These are phyloP conservation scores for Lepisosteus osseus DNA, from an alignment of 2,113 vertebrate genomes.

Conservation along the genomic window DNA sequence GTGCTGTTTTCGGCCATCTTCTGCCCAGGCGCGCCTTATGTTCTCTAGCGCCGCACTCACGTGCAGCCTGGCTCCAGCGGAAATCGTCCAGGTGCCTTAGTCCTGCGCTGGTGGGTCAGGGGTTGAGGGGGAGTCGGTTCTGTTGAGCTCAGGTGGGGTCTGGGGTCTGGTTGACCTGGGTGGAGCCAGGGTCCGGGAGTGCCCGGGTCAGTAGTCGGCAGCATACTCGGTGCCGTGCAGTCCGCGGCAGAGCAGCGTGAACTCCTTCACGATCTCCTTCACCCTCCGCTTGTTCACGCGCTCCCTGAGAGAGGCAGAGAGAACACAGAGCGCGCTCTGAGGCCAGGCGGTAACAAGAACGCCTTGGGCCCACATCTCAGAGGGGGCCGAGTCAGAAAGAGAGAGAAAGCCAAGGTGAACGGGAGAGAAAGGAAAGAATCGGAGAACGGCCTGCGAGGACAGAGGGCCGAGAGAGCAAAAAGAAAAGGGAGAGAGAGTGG, in stretches of 20 bases:
- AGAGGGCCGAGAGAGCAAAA: not conserved
- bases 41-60: no score
- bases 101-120: not conserved
- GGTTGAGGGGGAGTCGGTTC: not conserved
- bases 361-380: not conserved
- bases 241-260: conserved; percentile 91
- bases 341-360: no score
- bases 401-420: not conserved
- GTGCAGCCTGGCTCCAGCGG: no score
- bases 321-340: conserved; percentile 6
- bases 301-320: conserved; percentile 70
- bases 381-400: not conserved
- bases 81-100: no score
- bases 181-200: conserved; percentile 32
- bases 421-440: not conserved
- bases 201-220: conserved; percentile 85
- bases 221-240: conserved; percentile 97
- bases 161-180: conserved; percentile 41
- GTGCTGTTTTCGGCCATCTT: no score
- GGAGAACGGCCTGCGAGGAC: no score
- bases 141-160: not conserved
- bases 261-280: conserved; percentile 97
- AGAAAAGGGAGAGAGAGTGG: not conserved
- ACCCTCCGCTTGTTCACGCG: conserved; percentile 94
- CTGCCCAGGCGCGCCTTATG: no score